Conservation (phyloP, 2,113 vertebrate species). For the Callopanchax toddi region DNA sequence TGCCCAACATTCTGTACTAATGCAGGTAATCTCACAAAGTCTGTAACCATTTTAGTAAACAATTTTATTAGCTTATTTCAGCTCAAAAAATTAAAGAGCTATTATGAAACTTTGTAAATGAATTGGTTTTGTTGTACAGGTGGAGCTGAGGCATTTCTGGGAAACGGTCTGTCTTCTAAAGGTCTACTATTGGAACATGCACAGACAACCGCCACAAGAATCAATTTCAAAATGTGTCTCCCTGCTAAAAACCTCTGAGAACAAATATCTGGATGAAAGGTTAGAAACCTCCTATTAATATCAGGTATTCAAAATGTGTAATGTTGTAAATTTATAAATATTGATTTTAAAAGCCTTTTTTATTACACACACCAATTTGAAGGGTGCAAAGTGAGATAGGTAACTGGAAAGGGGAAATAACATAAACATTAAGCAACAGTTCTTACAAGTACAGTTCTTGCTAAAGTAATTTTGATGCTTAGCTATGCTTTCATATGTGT, state of each 20-base stretch:
- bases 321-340: not conserved
- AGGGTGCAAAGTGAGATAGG: constrained; percentile 14
- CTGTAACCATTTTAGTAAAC: not conserved
- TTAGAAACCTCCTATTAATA: constrained; percentile 10
- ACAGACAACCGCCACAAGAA: constrained; percentile 71
- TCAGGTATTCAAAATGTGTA: not conserved
- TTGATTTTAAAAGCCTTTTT: not conserved
- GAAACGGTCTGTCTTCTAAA: constrained; percentile 83
- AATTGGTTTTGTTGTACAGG: constrained; percentile 71
- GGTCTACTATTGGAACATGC: constrained; percentile 88
- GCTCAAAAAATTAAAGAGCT: not conserved
- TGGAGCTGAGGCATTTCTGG: constrained; percentile 89
- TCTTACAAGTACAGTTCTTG: too few relatives aligned
- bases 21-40: constrained; percentile 82
- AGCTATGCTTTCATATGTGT: not conserved
- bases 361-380: constrained; percentile 27
- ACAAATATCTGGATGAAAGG: constrained; percentile 32
- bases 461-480: constrained; percentile 2
- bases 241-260: constrained; percentile 70
- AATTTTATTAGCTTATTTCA: not conserved
- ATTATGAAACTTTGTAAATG: not conserved
- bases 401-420: constrained; percentile 42
- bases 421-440: too few relatives aligned
- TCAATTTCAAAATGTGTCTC: constrained; percentile 67
- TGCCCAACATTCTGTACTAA: constrained; percentile 82